Percentiles rank a stretch among this genome's conserved stretches.
phyloP scores from a whole-genome alignment of 1,140 invertebrate species.

The Vollenhovia emeryi region DNA sequence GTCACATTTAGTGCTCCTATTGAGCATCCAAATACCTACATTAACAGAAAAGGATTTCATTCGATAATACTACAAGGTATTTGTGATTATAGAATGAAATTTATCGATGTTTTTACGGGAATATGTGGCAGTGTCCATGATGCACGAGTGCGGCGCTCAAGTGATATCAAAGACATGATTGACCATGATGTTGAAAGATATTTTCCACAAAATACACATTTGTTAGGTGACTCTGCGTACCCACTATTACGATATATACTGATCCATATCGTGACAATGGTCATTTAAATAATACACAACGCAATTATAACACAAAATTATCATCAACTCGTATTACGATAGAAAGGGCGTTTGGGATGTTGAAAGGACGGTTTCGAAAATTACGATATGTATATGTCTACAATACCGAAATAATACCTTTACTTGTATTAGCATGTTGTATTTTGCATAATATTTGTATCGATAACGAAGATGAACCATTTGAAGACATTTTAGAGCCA shows the following conservation, averaged over 20 bases:
- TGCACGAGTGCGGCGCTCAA: background rate
- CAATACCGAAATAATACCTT: conserved; percentile 2
- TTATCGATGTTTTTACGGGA: conserved; percentile 18
- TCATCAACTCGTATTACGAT: conserved; percentile 10
- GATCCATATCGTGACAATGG: conserved; percentile 14
- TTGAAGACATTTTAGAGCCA: background rate
- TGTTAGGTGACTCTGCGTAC: conserved; percentile 3
- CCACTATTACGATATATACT: background rate
- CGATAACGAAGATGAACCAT: background rate
- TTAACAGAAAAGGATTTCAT: background rate
- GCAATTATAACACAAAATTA: background rate
- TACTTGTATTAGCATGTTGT: background rate
- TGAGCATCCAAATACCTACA: background rate
- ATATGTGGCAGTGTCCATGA: conserved; percentile 30
- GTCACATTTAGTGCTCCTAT: background rate
- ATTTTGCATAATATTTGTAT: conserved; percentile 1
- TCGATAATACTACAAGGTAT: conserved; percentile 14
- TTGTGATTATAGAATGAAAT: conserved; percentile 20
- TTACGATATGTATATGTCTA: background rate
- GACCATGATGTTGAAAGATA: background rate
- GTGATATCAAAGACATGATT: background rate
- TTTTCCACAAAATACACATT: background rate
- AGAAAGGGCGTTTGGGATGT: background rate
- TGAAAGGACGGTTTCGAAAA: background rate
- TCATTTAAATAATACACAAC: background rate